These are phyloP conservation scores for Melanotaenia duboulayi DNA, from an alignment of 2,113 vertebrate genomes.

Conservation along the genomic window DNA sequence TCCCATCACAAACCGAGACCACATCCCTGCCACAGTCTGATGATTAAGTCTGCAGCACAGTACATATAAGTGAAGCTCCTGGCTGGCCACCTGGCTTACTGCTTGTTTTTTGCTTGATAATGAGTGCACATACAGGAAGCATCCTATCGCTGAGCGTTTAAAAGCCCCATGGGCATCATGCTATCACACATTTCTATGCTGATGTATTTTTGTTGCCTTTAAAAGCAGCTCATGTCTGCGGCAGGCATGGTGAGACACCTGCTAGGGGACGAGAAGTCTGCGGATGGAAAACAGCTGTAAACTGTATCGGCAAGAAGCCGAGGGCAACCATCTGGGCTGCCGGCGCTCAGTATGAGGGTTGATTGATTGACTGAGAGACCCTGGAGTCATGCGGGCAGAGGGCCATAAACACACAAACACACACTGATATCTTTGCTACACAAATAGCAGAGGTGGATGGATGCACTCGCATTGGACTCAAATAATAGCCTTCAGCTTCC, in stretches of 20 bases:
- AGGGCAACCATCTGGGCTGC: constrained; percentile 53
- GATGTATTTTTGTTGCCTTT: constrained; percentile 67
- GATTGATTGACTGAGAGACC: constrained; percentile 68
- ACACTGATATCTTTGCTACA: constrained; percentile 40
- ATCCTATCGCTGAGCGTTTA: constrained; percentile 42
- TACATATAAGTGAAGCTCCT: constrained; percentile 40
- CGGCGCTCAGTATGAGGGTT: constrained; percentile 47
- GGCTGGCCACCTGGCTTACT: constrained; percentile 59
- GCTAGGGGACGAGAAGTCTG: constrained; percentile 18
- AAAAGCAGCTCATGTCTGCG: constrained; percentile 49
- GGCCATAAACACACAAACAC: constrained; percentile 55
- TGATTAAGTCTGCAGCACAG: constrained; percentile 55
- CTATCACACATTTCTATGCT: constrained; percentile 61
- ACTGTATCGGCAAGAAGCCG: constrained; percentile 61
- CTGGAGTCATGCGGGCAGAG: constrained; percentile 51
- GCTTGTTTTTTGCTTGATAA: constrained; percentile 64
- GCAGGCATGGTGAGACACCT: constrained; percentile 34
- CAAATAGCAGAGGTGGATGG: constrained; percentile 41
- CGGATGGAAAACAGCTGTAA: constrained; percentile 68
- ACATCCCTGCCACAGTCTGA: constrained; percentile 45
- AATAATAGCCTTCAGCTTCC: constrained; percentile 35
- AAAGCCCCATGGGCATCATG: constrained; percentile 45
- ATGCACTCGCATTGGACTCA: constrained; percentile 19
- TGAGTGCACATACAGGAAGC: constrained; percentile 50
- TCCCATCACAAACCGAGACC: constrained; percentile 29